Percentiles rank a stretch among this genome's conserved stretches.
These are phyloP conservation scores for Brachionichthys hirsutus DNA, from an alignment of 2,113 vertebrate genomes.

Conservation along the genomic window DNA sequence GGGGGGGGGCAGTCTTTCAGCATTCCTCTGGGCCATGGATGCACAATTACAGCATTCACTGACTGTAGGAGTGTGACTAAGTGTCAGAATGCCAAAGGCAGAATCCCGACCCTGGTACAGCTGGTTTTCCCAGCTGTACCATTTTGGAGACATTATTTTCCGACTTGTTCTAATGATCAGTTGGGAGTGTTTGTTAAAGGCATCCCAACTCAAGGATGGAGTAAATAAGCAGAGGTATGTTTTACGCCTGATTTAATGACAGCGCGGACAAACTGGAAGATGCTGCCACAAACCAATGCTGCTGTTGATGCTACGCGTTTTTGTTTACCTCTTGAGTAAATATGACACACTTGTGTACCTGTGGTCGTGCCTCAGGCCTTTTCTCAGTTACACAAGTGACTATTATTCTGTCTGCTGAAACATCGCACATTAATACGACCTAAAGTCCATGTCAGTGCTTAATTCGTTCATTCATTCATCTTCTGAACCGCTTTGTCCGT, in stretches of 20 bases:
- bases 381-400: constrained; percentile 40
- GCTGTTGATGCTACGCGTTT: constrained; percentile 42
- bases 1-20: too few species aligned
- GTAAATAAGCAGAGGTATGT: constrained; percentile 56
- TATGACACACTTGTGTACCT: constrained; percentile 54
- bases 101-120: too few species aligned
- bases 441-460: neutral
- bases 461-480: too few species aligned
- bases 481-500: too few species aligned
- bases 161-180: too few species aligned
- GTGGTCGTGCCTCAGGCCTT: constrained; percentile 37
- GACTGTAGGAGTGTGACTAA: too few species aligned
- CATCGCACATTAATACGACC: constrained; percentile 10
- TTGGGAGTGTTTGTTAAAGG: too few species aligned
- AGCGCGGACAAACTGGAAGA: constrained; percentile 41
- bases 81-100: too few species aligned
- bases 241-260: constrained; percentile 49
- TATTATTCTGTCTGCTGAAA: constrained; percentile 32
- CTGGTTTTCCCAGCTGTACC: too few species aligned
- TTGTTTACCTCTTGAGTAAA: constrained; percentile 58
- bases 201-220: neutral
- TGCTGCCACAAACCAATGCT: constrained; percentile 44
- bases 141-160: too few species aligned
- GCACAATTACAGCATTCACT: too few species aligned
- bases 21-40: too few species aligned